Conservation (phyloP, 2,888 invertebrate species). For the Sicus ferrugineus region DNA sequence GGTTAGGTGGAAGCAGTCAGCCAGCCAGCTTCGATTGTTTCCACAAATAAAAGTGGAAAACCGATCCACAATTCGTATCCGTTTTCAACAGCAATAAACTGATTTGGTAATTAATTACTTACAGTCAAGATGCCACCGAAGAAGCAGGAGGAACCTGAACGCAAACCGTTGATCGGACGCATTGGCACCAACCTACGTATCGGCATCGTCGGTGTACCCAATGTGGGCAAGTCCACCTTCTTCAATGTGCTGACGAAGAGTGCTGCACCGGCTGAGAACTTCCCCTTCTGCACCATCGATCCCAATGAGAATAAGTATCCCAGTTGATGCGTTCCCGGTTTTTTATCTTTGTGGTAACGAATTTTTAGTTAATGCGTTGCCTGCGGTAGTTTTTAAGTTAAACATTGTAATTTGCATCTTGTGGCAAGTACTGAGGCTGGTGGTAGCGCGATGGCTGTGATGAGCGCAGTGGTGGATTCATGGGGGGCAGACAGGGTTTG, state of each 20-base stretch:
- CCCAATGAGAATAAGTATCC: conserved; percentile 99
- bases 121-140: conserved; percentile 71
- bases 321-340: neutral
- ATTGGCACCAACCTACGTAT: conserved; percentile 96
- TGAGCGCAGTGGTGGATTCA: too few relatives aligned
- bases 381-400: neutral
- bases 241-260: conserved; percentile 99
- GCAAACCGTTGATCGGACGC: conserved; percentile 90
- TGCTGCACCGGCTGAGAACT: conserved; percentile 97
- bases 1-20: conserved; percentile 33
- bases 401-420: conserved; percentile 24
- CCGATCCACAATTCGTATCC: too few relatives aligned
- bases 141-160: conserved; percentile 89
- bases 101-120: conserved; percentile 26
- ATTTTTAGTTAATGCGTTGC: conserved; percentile 13
- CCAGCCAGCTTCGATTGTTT: conserved; percentile 25
- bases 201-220: conserved; percentile 92
- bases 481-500: too few relatives aligned
- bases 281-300: conserved; percentile 99
- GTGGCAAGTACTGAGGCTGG: conserved; percentile 12
- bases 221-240: conserved; percentile 99
- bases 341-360: neutral
- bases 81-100: too few relatives aligned
- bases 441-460: too few relatives aligned
- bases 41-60: too few relatives aligned